Conservation (phyloP, 2,797 vertebrate genomes). For the Silurus lanzhouensis region DNA sequence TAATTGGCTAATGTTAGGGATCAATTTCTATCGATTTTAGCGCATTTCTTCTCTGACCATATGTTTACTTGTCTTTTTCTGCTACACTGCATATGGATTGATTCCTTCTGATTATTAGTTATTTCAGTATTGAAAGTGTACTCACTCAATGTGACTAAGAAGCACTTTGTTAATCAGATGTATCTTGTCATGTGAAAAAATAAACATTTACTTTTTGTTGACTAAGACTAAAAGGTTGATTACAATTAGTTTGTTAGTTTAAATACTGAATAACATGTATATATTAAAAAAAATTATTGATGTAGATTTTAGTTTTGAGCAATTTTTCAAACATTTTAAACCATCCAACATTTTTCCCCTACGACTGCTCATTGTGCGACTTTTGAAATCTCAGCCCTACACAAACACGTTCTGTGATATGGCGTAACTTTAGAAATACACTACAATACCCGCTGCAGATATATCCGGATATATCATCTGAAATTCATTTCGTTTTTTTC, state of each 20-base stretch:
- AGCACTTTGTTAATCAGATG: not conserved
- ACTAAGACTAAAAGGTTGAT: not conserved
- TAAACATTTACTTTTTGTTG: not conserved
- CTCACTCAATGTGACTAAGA: not conserved
- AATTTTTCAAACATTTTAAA: not conserved
- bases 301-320: not conserved
- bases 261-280: not conserved
- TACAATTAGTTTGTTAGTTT: not conserved
- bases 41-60: not conserved
- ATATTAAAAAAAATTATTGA: not conserved
- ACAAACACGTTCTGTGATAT: not conserved
- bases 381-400: not conserved
- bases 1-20: conserved; percentile 11
- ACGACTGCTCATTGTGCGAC: not conserved
- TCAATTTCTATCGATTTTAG: not conserved
- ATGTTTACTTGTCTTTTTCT: not conserved
- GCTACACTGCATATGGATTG: not conserved
- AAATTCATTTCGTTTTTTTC: conserved; percentile 40
- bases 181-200: not conserved
- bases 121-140: not conserved
- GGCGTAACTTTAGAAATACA: not conserved
- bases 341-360: not conserved
- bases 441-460: conserved; percentile 11
- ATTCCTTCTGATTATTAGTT: not conserved
- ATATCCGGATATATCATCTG: conserved; percentile 13